These are phyloP conservation scores for Gonatopus flavifemur DNA, from an alignment of 1,140 invertebrate species.

Conservation along the genomic window DNA sequence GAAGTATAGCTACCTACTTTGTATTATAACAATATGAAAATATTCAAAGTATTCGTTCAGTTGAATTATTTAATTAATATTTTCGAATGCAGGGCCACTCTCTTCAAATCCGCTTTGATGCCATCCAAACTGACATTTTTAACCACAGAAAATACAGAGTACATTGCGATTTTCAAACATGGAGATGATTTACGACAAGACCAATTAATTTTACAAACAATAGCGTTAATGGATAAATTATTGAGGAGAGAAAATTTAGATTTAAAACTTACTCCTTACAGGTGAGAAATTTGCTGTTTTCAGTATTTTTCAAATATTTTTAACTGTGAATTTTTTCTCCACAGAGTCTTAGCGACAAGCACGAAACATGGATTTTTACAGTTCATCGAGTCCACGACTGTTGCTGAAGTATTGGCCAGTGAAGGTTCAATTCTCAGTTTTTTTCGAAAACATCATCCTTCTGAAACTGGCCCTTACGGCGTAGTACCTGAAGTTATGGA, in stretches of 20 bases:
- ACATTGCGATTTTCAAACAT: slow-evolving; percentile 97
- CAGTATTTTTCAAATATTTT: slow-evolving; percentile 8
- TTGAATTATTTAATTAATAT: slow-evolving; percentile 7
- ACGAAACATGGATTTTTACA: slow-evolving; percentile 96
- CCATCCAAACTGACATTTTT: slow-evolving; percentile 94
- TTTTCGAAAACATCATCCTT: slow-evolving; percentile 87
- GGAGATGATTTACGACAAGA: slow-evolving; percentile 99
- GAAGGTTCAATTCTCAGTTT: slow-evolving; percentile 91
- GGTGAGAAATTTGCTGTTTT: slow-evolving; percentile 50
- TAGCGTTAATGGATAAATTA: slow-evolving; percentile 97
- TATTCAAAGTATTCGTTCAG: slow-evolving; percentile 3
- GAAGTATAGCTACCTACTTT: slow-evolving; percentile 60
- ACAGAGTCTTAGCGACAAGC: slow-evolving; percentile 82
- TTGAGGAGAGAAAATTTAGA: slow-evolving; percentile 91
- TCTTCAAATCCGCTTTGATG: slow-evolving; percentile 98
- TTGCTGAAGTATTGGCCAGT: slow-evolving; percentile 85
- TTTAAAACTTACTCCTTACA: slow-evolving; percentile 93
- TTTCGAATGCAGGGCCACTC: slow-evolving; percentile 65
- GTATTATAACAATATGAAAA: no score
- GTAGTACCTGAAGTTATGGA: slow-evolving; percentile 95
- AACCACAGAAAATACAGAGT: slow-evolving; percentile 80
- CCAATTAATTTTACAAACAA: slow-evolving; percentile 96
- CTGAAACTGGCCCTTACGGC: slow-evolving; percentile 84
- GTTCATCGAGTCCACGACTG: slow-evolving; percentile 91
- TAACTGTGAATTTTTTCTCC: slow-evolving; percentile 7